Conservation (phyloP, 2,113 vertebrate species). For the Limnothrissa miodon region DNA sequence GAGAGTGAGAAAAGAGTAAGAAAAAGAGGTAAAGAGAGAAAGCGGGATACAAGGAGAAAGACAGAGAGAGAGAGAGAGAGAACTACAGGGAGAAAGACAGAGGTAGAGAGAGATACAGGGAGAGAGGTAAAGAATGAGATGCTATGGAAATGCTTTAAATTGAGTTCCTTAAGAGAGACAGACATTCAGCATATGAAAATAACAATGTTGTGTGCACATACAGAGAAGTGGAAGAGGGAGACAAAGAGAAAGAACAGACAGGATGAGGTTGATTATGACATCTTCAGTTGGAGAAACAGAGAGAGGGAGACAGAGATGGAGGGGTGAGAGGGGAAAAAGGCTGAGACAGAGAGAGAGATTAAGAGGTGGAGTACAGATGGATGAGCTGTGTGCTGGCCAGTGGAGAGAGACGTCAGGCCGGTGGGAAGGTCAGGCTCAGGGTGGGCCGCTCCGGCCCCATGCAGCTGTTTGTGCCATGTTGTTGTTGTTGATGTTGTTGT, state of each 20-base stretch:
- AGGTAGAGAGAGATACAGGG: not conserved
- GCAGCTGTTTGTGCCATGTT: conserved; percentile 19
- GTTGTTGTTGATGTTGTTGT: conserved; percentile 30
- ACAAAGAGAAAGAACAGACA: no score
- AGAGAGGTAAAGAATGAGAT: not conserved
- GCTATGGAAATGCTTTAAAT: no score
- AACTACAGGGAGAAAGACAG: no score
- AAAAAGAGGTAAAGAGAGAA: no score
- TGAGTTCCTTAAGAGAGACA: no score
- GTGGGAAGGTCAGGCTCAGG: not conserved
- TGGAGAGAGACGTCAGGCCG: not conserved
- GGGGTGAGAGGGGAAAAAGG: no score
- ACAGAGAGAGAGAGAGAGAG: not conserved
- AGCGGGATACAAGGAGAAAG: not conserved
- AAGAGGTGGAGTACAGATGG: not conserved
- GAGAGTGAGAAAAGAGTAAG: not conserved
- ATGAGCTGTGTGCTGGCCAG: not conserved
- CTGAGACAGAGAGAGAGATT: not conserved
- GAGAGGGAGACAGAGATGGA: no score
- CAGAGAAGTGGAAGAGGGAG: no score
- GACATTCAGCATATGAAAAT: no score
- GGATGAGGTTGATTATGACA: no score
- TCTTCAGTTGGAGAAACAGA: no score
- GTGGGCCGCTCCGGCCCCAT: not conserved
- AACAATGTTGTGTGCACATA: no score